Percentiles rank a stretch among this genome's conserved stretches.
Evolutionary conservation across 2,113 vertebrate genomes (phyloP).

Genomic region (Thomomys bottae): DNA sequence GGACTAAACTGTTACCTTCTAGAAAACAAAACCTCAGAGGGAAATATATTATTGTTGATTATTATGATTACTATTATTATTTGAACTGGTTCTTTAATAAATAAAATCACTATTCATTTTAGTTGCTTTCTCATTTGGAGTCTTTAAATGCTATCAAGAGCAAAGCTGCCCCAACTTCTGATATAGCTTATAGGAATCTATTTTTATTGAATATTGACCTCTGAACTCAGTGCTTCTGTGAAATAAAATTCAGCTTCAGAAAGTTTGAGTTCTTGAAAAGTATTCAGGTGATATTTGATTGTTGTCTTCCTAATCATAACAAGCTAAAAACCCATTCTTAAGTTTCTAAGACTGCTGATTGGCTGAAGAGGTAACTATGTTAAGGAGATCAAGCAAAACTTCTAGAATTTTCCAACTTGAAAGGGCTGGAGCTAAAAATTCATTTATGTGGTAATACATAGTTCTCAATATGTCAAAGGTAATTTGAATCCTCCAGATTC

Average conservation of each 20-base stretch:
- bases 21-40: neutral
- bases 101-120: neutral
- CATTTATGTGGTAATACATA: neutral
- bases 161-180: neutral
- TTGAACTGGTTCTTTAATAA: neutral
- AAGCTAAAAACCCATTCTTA: neutral
- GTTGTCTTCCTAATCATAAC: neutral
- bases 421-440: neutral
- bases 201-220: neutral
- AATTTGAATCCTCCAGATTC: neutral
- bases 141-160: neutral
- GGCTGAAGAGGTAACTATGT: neutral
- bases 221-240: neutral
- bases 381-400: neutral
- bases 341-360: constrained; percentile 7
- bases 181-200: neutral
- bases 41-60: neutral
- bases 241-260: neutral
- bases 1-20: neutral
- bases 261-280: neutral
- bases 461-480: too few relatives aligned
- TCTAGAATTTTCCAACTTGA: neutral
- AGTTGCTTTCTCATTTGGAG: neutral
- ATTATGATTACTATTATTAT: neutral
- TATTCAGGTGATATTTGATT: neutral